Conservation (phyloP, 2,888 invertebrate genomes). For the Caenorhabditis sinica region DNA sequence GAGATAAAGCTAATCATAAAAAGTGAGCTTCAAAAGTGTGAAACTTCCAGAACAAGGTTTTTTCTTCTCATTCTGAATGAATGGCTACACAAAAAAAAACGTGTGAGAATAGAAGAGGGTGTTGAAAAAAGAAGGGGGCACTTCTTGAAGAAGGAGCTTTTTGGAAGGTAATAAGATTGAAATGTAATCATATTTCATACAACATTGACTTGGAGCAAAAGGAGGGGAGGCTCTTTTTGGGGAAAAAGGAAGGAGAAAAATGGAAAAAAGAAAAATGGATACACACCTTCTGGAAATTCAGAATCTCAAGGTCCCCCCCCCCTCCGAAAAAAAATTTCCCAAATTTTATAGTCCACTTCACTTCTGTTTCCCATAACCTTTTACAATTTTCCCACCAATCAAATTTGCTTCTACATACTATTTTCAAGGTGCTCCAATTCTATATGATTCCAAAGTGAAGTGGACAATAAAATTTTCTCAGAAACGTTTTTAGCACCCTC, state of each 20-base stretch:
- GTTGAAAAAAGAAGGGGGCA: background rate
- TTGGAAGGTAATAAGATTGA: constrained; percentile 62
- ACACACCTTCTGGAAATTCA: background rate
- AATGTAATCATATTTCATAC: constrained; percentile 69
- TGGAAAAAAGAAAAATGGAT: background rate
- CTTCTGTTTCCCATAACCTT: too few relatives aligned
- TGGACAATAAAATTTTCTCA: too few relatives aligned
- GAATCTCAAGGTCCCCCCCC: too few relatives aligned
- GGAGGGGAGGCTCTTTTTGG: background rate
- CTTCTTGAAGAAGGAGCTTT: constrained; percentile 26
- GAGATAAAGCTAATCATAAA: background rate
- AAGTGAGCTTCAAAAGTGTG: background rate
- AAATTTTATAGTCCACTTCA: too few relatives aligned
- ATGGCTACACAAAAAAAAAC: too few relatives aligned
- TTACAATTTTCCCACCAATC: background rate
- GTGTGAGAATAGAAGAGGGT: constrained; percentile 40
- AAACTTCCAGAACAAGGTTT: constrained; percentile 14
- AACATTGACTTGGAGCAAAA: constrained; percentile 55
- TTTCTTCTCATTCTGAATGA: too few relatives aligned
- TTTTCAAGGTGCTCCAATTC: too few relatives aligned
- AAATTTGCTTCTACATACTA: too few relatives aligned
- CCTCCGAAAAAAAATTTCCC: too few relatives aligned
- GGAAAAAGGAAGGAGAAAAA: background rate
- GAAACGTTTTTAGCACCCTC: too few relatives aligned
- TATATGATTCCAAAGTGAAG: too few relatives aligned